Evolutionary conservation across 2,888 invertebrate species (phyloP).

Genomic region (Zele albiditarsus): DNA sequence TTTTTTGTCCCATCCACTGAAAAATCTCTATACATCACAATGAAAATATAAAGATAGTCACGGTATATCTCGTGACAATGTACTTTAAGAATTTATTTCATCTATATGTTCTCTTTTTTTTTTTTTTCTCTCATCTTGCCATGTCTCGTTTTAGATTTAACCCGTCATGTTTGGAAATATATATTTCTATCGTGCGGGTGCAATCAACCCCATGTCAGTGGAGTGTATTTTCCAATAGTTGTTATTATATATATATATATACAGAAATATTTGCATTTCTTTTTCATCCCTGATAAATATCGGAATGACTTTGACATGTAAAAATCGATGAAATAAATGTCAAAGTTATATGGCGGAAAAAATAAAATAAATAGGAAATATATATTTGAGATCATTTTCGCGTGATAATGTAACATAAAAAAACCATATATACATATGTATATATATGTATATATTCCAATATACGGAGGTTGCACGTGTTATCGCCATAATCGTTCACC

Average conservation of each 20-base stretch:
- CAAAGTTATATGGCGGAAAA: background rate
- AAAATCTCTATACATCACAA: background rate
- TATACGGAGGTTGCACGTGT: slow-evolving; percentile 45
- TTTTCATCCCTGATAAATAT: background rate
- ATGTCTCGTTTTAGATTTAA: background rate
- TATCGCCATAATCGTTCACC: slow-evolving; percentile 43
- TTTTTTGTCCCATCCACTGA: background rate
- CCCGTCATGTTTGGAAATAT: background rate
- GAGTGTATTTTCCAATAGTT: background rate
- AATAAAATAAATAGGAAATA: slow-evolving; percentile 12
- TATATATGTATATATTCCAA: slow-evolving; percentile 32
- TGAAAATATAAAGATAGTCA: slow-evolving; percentile 20
- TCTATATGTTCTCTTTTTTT: background rate
- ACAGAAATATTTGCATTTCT: background rate
- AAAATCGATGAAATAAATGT: background rate
- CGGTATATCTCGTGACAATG: slow-evolving; percentile 37
- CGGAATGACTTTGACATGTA: background rate
- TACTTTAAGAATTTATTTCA: slow-evolving; percentile 26
- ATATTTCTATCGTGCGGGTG: background rate
- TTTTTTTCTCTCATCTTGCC: slow-evolving; percentile 10
- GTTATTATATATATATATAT: background rate
- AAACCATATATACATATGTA: background rate
- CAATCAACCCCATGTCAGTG: background rate
- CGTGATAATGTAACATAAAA: slow-evolving; percentile 49
- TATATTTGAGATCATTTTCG: slow-evolving; percentile 41